These are phyloP conservation scores for Macropodus opercularis DNA, from an alignment of 2,797 vertebrate species.

Conservation along the genomic window DNA sequence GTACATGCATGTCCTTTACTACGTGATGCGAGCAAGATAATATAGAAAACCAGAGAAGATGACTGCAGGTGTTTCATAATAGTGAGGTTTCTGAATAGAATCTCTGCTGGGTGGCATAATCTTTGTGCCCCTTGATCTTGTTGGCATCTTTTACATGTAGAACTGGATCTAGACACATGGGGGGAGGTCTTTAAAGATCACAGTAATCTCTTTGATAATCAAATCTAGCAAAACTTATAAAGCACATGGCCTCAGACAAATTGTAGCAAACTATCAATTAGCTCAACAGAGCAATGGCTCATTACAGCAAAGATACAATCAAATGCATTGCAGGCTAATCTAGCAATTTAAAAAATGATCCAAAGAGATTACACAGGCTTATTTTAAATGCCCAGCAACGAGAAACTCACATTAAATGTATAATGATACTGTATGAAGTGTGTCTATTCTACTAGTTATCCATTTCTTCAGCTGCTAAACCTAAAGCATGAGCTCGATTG, in stretches of 20 bases:
- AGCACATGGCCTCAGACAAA: slow-evolving; percentile 1
- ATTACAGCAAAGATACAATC: slow-evolving; percentile 6
- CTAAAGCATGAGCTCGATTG: too few relatives aligned
- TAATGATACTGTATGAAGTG: background rate
- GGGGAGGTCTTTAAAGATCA: slow-evolving; percentile 1
- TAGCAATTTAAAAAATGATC: background rate
- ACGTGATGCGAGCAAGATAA: too few relatives aligned
- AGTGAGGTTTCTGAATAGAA: slow-evolving; percentile 5
- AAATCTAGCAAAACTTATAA: background rate
- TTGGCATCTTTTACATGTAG: slow-evolving; percentile 5
- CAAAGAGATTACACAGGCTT: slow-evolving; percentile 2
- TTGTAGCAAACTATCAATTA: background rate
- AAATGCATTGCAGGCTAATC: slow-evolving; percentile 2
- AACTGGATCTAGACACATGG: slow-evolving; percentile 18
- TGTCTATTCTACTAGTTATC: too few relatives aligned
- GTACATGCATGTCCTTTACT: slow-evolving; percentile 26
- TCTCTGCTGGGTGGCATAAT: background rate
- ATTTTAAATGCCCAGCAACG: slow-evolving; percentile 11
- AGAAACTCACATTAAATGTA: background rate
- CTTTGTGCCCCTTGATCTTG: slow-evolving; percentile 27
- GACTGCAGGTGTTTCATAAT: slow-evolving; percentile 21
- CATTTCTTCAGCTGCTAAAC: too few relatives aligned
- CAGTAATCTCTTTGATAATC: slow-evolving; percentile 26
- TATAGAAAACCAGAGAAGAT: slow-evolving; percentile 21
- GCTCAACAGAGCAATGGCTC: background rate